Evolutionary conservation across 37 sponge, comb jelly and placozoan genomes (phyloP).

Genomic region (Cliona cf. orientalis): DNA sequence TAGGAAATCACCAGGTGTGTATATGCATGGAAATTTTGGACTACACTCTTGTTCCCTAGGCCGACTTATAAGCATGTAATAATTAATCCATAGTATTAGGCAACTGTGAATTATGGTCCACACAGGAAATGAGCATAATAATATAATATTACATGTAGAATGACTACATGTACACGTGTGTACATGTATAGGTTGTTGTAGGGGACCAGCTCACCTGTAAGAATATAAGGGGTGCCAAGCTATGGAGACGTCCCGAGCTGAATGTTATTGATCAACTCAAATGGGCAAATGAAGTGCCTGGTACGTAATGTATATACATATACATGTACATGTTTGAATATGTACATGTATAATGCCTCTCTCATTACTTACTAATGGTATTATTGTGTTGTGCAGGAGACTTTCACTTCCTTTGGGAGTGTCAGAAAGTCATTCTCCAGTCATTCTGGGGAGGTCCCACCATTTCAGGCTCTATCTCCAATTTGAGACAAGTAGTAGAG

Average conservation of each 20-base stretch:
- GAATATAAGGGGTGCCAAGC: not conserved
- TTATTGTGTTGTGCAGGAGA: too few species aligned
- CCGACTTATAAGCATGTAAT: not conserved
- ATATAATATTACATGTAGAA: too few species aligned
- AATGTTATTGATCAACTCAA: not conserved
- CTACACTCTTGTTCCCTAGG: too few species aligned
- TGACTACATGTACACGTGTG: not conserved
- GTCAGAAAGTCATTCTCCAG: not conserved
- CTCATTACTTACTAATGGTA: not conserved
- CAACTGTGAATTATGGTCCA: too few species aligned
- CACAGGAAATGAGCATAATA: not conserved
- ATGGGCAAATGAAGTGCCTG: not conserved
- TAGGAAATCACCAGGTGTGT: constrained; percentile 1
- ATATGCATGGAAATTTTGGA: too few species aligned
- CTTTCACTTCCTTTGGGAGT: too few species aligned
- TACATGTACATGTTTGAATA: not conserved
- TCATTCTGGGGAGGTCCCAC: not conserved
- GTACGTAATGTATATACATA: not conserved
- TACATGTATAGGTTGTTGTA: not conserved
- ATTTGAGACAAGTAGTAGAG: not conserved
- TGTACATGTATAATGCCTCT: too few species aligned
- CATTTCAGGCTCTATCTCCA: not conserved
- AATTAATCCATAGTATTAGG: not conserved
- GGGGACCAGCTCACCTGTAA: constrained; percentile 18
- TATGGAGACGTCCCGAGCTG: not conserved